A percentile compares a stretch with the other conserved stretches of the same genome.
phyloP scores from a whole-genome alignment of 2,888 invertebrate genomes.

The Cosmopolites sordidus region DNA sequence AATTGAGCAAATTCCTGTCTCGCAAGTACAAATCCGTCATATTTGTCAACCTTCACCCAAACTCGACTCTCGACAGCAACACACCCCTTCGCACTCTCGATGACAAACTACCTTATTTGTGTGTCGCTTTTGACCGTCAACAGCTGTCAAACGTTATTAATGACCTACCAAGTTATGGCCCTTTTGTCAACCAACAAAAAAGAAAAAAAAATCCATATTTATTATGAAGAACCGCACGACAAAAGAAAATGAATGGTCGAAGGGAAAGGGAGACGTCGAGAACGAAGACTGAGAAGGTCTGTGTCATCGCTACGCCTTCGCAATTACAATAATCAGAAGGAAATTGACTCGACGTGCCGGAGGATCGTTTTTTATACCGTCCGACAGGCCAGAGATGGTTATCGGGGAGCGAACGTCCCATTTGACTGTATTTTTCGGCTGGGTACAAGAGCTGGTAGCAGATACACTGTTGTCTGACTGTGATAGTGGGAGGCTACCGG shows the following conservation, averaged over 20 bases:
- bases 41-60: background rate
- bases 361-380: constrained; percentile 14
- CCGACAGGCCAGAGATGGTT: constrained; percentile 20
- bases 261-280: background rate
- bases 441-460: constrained; percentile 16
- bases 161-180: constrained; percentile 2
- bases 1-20: background rate
- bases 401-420: constrained; percentile 17
- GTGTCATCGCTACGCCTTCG: constrained; percentile 21
- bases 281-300: background rate
- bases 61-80: background rate
- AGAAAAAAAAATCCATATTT: background rate
- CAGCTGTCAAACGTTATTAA: constrained; percentile 28
- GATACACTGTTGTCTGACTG: background rate
- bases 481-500: background rate
- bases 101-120: constrained; percentile 27
- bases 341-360: constrained; percentile 20
- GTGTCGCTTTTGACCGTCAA: constrained; percentile 26
- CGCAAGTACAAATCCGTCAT: no score
- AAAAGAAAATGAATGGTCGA: background rate
- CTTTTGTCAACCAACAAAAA: background rate
- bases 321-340: constrained; percentile 21
- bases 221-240: background rate
- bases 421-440: constrained; percentile 11
- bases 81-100: background rate